Evolutionary conservation across 2,888 invertebrate species (phyloP), one percentile per base, ranked within the genome.

Genomic region (Venustoraphidia nigricollis): DNA sequence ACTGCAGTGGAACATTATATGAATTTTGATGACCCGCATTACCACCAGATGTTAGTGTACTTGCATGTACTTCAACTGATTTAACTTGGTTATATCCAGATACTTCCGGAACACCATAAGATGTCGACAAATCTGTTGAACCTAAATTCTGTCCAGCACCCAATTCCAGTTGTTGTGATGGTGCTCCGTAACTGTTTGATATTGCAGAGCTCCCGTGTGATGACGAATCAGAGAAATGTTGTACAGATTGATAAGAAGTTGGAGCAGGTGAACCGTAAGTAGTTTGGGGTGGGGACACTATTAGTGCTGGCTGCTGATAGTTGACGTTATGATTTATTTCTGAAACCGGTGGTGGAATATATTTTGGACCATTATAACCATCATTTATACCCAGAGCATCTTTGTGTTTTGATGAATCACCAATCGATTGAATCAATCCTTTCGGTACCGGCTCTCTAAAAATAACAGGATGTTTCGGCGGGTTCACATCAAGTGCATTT

Each of bases 371-470:
- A 53, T 72, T 70, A 1, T 64, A 59, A 44, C 76, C 73, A 49
- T 77, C 75, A 42, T 42, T 34, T 3, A 73, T 64, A 1, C 74
- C 75, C 51, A 73, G 74, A 13, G 68, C 64, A 58, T 81, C 80
- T 54, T 81, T 75, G 13, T 78, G 76, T 44, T 75, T 73, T 0
- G 77, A 77, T 1, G 73, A 69, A 45, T 79, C 75, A 0, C 75
- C 82, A 52, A 80, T 77, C 45, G 75, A 79, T 54, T 81, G 74
- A 3, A 85, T 66, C 5, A 87, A 64, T 0, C 82, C 83, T 45
- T 75, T 70, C 0, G 85, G 84, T 0, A 87, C 81, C 0, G 82
- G 76, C n/a, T 83, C 81, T 42, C 83, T 72, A 62, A 83, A 85
- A 53, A 80, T 75, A 6, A 85, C 73, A 0, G 87, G 86, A 36